These are phyloP conservation scores for Atlantisia rogersi DNA, from an alignment of 2,113 vertebrate species.

Conservation along the genomic window DNA sequence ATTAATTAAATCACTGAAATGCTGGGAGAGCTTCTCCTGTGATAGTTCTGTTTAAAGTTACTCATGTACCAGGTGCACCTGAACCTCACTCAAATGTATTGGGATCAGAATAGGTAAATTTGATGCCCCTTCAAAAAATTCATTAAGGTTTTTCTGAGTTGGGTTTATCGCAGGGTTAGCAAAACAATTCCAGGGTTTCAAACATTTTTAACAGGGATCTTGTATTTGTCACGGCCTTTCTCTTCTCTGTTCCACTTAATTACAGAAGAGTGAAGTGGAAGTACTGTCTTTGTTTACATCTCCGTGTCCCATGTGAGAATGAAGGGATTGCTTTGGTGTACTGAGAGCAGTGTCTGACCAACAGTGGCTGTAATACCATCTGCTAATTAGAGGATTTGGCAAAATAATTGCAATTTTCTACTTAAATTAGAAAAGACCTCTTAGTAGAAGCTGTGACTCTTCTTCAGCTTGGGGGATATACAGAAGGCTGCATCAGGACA, in stretches of 20 bases:
- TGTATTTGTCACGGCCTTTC: not conserved
- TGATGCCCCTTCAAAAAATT: not conserved
- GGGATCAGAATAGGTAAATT: not conserved
- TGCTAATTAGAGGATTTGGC: constrained; percentile 29
- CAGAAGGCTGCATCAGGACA: not conserved
- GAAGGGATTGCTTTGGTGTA: not conserved
- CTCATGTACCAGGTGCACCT: not conserved
- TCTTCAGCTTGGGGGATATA: not conserved
- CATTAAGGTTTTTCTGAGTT: not conserved
- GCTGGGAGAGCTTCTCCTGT: not conserved
- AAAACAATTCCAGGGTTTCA: not conserved
- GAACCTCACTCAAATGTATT: not conserved
- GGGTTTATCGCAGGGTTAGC: not conserved
- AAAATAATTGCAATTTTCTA: constrained; percentile 24
- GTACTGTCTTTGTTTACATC: not conserved
- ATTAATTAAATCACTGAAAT: not conserved
- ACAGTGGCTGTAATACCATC: not conserved
- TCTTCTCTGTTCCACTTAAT: not conserved
- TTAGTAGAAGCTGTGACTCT: not conserved
- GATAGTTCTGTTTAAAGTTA: not conserved
- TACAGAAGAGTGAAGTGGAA: not conserved
- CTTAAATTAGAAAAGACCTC: not conserved
- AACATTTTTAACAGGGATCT: not conserved
- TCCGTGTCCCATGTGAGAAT: not conserved
- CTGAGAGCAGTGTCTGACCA: not conserved